phyloP scores from a whole-genome alignment of 1,140 invertebrate species.

The Drosophila kanapiae region DNA sequence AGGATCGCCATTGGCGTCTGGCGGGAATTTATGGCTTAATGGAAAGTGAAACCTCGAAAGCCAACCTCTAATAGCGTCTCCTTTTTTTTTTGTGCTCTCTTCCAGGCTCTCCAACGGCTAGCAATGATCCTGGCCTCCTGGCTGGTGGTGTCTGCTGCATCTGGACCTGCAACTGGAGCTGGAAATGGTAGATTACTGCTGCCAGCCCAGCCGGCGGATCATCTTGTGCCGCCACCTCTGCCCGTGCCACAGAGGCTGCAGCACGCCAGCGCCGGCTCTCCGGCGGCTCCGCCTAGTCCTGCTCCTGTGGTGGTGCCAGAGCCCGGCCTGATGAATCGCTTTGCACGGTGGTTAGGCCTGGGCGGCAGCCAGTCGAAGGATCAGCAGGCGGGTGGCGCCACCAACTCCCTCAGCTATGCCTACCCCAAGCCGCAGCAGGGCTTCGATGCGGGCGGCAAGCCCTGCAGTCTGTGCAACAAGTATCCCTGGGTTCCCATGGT shows the following conservation, averaged over 20 bases:
- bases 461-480: conserved; percentile 91
- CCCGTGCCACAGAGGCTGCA: conserved; percentile 53
- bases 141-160: conserved; percentile 9
- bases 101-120: conserved; percentile 45
- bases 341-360: conserved; percentile 82
- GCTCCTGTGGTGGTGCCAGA: conserved; percentile 5
- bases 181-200: background rate
- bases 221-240: conserved; percentile 72
- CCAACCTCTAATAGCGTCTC: conserved; percentile 26
- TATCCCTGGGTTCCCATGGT: conserved; percentile 92
- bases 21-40: conserved; percentile 54
- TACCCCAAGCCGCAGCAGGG: conserved; percentile 68
- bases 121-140: conserved; percentile 29
- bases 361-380: conserved; percentile 60
- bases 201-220: conserved; percentile 70
- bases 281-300: background rate
- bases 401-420: conserved; percentile 58
- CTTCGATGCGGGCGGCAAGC: conserved; percentile 71
- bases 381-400: conserved; percentile 50
- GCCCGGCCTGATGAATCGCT: conserved; percentile 74
- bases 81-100: conserved; percentile 1
- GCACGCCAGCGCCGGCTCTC: conserved; percentile 39
- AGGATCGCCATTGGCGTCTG: conserved; percentile 31
- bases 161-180: background rate
- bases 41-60: conserved; percentile 71